Percentiles rank a stretch among this genome's conserved stretches.
Conservation (phyloP, 92 coral and sea anemone species). For the Porites divaricata region DNA sequence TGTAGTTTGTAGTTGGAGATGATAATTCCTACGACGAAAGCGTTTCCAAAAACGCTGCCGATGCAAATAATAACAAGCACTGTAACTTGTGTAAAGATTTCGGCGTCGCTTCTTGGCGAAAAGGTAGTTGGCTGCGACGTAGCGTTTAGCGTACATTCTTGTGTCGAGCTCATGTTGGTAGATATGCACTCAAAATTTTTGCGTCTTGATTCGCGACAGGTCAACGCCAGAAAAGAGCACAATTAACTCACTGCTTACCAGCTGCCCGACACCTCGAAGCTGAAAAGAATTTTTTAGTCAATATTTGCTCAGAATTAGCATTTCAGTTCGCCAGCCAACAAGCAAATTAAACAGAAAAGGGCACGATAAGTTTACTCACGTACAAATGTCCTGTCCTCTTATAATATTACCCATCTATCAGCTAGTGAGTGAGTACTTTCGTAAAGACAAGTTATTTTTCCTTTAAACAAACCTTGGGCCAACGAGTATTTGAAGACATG, state of each 20-base stretch:
- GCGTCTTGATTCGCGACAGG: background rate
- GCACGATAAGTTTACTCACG: background rate
- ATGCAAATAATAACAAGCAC: conserved; percentile 48
- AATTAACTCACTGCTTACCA: background rate
- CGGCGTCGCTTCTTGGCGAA: conserved; percentile 21
- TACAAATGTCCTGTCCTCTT: background rate
- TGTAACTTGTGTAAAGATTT: conserved; percentile 38
- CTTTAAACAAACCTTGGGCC: conserved; percentile 3
- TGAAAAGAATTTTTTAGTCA: conserved; percentile 18
- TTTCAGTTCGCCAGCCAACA: background rate
- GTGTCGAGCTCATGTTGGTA: background rate
- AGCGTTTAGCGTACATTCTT: background rate
- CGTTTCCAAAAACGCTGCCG: conserved; percentile 67
- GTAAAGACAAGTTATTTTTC: background rate
- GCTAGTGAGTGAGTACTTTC: background rate
- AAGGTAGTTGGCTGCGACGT: background rate
- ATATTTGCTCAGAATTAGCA: conserved; percentile 27
- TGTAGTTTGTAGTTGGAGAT: conserved; percentile 67
- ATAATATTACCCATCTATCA: background rate
- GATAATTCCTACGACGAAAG: conserved; percentile 50
- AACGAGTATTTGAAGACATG: background rate
- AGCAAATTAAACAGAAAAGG: background rate
- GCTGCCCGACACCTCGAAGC: background rate
- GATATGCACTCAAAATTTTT: background rate
- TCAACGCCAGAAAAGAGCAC: no score